A percentile compares a stretch with the other conserved stretches of the same genome.
Conservation (phyloP, 1,140 invertebrate genomes). For the Leptinotarsa undecemlineata region DNA sequence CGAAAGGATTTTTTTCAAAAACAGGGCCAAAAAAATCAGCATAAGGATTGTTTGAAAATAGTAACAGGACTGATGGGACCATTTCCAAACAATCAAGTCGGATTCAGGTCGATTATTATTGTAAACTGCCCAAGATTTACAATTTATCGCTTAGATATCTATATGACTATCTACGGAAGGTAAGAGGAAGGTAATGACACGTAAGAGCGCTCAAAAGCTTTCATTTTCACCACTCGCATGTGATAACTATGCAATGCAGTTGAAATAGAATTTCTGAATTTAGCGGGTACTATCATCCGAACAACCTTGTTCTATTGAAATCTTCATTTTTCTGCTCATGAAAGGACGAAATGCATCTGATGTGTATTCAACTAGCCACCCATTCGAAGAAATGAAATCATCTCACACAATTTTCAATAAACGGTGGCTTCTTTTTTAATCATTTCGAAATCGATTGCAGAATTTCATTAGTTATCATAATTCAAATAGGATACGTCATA, state of each 20-base stretch:
- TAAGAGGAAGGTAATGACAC: conserved; percentile 59
- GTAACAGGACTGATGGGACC: conserved; percentile 43
- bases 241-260: conserved; percentile 53
- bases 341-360: conserved; percentile 11
- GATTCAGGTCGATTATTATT: neutral
- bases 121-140: neutral
- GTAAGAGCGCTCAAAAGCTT: conserved; percentile 51
- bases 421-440: conserved; percentile 31
- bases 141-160: conserved; percentile 15
- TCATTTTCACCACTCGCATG: conserved; percentile 56
- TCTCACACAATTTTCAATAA: conserved; percentile 8
- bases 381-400: conserved; percentile 7
- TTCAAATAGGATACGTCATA: neutral
- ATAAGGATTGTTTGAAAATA: conserved; percentile 42
- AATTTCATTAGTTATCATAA: no score
- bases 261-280: conserved; percentile 42
- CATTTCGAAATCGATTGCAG: neutral
- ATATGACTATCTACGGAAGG: conserved; percentile 51
- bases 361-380: neutral
- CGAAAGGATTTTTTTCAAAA: conserved; percentile 37
- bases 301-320: conserved; percentile 40
- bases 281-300: conserved; percentile 52
- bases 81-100: neutral
- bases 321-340: conserved; percentile 30
- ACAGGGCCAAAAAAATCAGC: conserved; percentile 50